phyloP scores from a whole-genome alignment of 2,113 vertebrate genomes.

The Seriola aureovittata region DNA sequence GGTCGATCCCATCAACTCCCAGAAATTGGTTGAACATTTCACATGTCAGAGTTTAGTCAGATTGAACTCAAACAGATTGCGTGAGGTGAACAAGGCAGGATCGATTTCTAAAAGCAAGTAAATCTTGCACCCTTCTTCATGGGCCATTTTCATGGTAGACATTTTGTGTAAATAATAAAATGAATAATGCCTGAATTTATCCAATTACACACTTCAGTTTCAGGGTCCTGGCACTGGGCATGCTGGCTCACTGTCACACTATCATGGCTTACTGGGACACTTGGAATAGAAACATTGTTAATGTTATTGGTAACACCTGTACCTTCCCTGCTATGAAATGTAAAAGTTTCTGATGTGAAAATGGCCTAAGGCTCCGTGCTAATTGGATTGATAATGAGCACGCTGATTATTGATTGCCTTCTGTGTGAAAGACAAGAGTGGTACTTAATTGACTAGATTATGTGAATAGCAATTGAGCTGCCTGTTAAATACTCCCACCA shows the following conservation, averaged over 20 bases:
- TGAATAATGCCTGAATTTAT: neutral
- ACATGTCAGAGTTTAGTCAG: neutral
- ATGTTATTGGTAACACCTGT: neutral
- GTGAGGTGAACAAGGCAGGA: neutral
- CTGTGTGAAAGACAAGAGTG: neutral
- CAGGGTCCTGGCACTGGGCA: neutral
- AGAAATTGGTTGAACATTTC: neutral
- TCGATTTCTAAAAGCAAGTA: neutral
- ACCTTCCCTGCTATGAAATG: neutral
- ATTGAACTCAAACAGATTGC: neutral
- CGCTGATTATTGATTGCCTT: constrained; percentile 16
- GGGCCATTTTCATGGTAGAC: neutral
- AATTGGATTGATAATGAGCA: constrained; percentile 1
- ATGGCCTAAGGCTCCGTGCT: neutral
- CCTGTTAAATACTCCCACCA: neutral
- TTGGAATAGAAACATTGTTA: neutral
- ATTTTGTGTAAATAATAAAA: constrained; percentile 26
- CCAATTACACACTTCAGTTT: constrained; percentile 9
- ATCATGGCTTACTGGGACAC: neutral
- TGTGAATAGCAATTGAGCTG: neutral
- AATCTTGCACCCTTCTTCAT: neutral
- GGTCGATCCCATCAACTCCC: neutral
- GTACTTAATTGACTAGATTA: neutral
- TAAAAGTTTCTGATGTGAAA: too few species aligned
- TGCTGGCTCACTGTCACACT: neutral